Percentiles rank a stretch among this genome's conserved stretches.
These are phyloP conservation scores for Pogonus chalceus DNA, from an alignment of 1,140 invertebrate species.

Conservation along the genomic window DNA sequence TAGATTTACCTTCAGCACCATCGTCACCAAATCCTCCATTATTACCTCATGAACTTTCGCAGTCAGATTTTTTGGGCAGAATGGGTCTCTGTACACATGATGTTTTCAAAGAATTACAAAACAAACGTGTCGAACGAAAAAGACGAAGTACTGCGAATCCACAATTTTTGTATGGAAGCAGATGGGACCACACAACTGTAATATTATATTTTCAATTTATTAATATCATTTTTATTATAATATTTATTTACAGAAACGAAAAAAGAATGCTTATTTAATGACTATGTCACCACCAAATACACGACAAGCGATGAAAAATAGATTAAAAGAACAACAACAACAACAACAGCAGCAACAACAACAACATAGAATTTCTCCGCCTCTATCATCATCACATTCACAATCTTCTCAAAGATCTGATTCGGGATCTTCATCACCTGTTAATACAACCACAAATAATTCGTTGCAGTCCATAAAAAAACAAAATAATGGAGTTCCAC, in stretches of 20 bases:
- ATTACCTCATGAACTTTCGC: slow-evolving; percentile 25
- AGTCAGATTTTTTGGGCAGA: slow-evolving; percentile 31
- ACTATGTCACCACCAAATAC: slow-evolving; percentile 41
- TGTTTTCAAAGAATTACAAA: slow-evolving; percentile 38
- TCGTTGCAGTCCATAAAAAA: too few relatives aligned
- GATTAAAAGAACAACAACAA: slow-evolving; percentile 32
- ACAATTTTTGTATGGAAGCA: slow-evolving; percentile 42
- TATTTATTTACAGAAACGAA: slow-evolving; percentile 36
- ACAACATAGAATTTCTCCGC: slow-evolving; percentile 21
- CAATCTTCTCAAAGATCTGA: slow-evolving; percentile 3
- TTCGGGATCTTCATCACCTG: slow-evolving; percentile 11
- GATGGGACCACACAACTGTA: slow-evolving; percentile 25
- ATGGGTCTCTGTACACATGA: slow-evolving; percentile 38
- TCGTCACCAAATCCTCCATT: slow-evolving; percentile 25
- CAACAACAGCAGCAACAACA: slow-evolving; percentile 14
- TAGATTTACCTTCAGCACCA: slow-evolving; percentile 18
- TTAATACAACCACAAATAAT: slow-evolving; percentile 22
- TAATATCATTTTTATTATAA: neutral
- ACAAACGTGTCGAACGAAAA: slow-evolving; percentile 41
- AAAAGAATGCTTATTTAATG: slow-evolving; percentile 35
- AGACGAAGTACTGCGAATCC: slow-evolving; percentile 44
- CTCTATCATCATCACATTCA: slow-evolving; percentile 24
- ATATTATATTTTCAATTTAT: neutral
- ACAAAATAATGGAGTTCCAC: too few relatives aligned
- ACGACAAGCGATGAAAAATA: slow-evolving; percentile 33